Evolutionary conservation across 2,113 vertebrate genomes (phyloP).

Genomic region (Bolborhynchus lineola): DNA sequence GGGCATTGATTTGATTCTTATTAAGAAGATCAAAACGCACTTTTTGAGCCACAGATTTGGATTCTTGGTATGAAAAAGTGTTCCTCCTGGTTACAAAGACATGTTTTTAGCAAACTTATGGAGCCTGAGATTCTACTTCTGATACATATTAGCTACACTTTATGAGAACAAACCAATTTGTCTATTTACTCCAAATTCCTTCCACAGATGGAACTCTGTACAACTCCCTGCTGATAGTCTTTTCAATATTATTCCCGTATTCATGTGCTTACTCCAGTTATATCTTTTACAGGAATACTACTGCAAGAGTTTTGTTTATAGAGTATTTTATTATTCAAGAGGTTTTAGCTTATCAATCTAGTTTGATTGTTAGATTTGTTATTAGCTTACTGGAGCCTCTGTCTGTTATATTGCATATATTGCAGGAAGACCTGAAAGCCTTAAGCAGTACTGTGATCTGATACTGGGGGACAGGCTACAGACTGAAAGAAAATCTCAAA

Average conservation of each 20-base stretch:
- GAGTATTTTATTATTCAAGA: background rate
- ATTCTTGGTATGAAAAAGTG: background rate
- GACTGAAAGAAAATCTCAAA: background rate
- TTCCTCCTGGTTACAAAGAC: background rate
- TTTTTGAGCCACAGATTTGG: background rate
- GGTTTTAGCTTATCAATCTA: background rate
- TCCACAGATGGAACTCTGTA: background rate
- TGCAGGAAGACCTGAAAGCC: background rate
- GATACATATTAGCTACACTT: slow-evolving; percentile 29
- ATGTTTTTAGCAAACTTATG: background rate
- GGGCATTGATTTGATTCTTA: background rate
- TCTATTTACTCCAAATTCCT: slow-evolving; percentile 21
- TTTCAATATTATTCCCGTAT: background rate
- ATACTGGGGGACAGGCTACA: background rate
- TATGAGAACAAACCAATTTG: background rate
- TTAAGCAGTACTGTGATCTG: background rate
- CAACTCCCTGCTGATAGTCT: background rate
- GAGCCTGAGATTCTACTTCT: slow-evolving; percentile 15
- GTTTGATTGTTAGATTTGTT: background rate
- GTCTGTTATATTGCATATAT: background rate
- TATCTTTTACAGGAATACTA: background rate
- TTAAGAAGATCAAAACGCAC: slow-evolving; percentile 30
- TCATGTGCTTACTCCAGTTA: background rate
- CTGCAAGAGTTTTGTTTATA: background rate
- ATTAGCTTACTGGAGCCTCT: background rate